Evolutionary conservation across 1,140 invertebrate genomes (phyloP).

Genomic region (Streblospio benedicti): DNA sequence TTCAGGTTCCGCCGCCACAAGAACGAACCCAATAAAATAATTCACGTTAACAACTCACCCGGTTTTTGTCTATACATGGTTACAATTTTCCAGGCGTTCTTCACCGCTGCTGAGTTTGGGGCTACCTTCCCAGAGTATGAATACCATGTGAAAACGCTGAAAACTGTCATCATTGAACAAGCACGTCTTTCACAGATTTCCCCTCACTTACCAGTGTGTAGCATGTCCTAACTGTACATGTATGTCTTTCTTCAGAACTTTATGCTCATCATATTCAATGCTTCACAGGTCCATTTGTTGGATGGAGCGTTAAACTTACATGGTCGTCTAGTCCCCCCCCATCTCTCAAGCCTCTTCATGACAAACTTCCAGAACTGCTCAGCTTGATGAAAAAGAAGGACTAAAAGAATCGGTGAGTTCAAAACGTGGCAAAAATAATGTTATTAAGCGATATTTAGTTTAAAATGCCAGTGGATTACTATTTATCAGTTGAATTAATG

Average conservation of each 20-base stretch:
- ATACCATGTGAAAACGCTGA: slow-evolving; percentile 25
- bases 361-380: slow-evolving; percentile 72
- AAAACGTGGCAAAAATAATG: background rate
- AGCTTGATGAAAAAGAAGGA: slow-evolving; percentile 65
- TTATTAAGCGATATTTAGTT: background rate
- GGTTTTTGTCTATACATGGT: no score
- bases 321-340: slow-evolving; percentile 68
- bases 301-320: slow-evolving; percentile 73
- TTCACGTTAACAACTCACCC: no score
- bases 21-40: no score
- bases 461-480: background rate
- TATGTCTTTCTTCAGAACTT: background rate
- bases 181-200: slow-evolving; percentile 16
- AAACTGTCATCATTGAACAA: slow-evolving; percentile 26
- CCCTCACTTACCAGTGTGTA: background rate
- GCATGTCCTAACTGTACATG: background rate
- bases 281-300: slow-evolving; percentile 55
- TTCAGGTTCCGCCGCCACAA: no score
- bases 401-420: slow-evolving; percentile 47
- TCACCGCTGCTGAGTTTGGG: slow-evolving; percentile 31
- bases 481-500: background rate
- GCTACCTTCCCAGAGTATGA: slow-evolving; percentile 27
- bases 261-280: background rate
- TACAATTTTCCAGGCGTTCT: slow-evolving; percentile 35
- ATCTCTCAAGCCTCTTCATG: slow-evolving; percentile 76